phyloP scores from a whole-genome alignment of 30 jellyfish, hydroid and myxozoan genomes.

The Turritopsis rubra region DNA sequence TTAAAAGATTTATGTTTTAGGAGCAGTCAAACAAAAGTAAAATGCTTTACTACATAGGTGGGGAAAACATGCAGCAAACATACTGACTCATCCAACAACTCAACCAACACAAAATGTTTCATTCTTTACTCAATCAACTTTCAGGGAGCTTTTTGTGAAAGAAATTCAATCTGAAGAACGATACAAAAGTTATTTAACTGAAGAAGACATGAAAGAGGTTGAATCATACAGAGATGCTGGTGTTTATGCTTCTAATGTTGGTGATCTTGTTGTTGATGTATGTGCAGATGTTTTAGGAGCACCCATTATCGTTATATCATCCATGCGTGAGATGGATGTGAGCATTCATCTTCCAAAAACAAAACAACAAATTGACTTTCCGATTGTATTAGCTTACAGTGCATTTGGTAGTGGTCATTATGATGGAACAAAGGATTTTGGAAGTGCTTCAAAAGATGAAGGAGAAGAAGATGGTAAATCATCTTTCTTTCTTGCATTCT shows the following conservation, averaged over 20 bases:
- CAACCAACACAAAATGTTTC: no score
- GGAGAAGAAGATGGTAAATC: neutral
- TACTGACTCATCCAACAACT: no score
- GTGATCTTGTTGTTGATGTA: conserved; percentile 20
- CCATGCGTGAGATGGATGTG: neutral
- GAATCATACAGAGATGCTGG: conserved; percentile 16
- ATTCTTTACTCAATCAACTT: neutral
- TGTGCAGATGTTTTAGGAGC: conserved; percentile 15
- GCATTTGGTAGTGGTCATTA: conserved; percentile 15
- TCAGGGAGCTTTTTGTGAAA: neutral
- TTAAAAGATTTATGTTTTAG: no score
- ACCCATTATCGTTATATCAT: conserved; percentile 24
- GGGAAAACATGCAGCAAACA: no score
- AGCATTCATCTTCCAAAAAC: conserved; percentile 13
- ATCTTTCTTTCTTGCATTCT: neutral
- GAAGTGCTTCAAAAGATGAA: neutral
- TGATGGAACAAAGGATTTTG: conserved; percentile 16
- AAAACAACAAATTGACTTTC: neutral
- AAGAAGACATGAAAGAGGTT: conserved; percentile 4
- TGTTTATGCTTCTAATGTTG: conserved; percentile 14
- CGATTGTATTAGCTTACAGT: neutral
- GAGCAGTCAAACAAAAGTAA: no score
- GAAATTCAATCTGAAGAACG: conserved; percentile 3
- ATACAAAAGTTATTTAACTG: neutral
- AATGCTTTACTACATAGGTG: no score